Evolutionary conservation across 2,113 vertebrate genomes (phyloP).

Genomic region (Aspidoscelis tigris): DNA sequence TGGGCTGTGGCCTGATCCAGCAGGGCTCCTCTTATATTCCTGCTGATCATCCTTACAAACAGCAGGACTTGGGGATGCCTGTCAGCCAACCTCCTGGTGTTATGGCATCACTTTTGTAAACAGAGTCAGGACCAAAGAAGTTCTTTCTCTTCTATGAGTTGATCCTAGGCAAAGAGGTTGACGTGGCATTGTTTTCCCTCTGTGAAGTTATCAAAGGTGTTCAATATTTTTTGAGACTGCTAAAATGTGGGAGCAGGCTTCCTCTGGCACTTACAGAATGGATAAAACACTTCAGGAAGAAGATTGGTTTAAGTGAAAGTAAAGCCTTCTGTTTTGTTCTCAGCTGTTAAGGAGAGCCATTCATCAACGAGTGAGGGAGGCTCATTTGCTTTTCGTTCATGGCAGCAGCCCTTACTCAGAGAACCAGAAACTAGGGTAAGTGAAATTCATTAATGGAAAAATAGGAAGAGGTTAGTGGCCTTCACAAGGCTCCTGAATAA

Average conservation of each 20-base stretch:
- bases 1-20: no score
- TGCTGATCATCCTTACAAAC: no score
- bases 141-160: no score
- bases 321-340: background rate
- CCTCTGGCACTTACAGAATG: background rate
- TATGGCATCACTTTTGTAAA: no score
- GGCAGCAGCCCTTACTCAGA: conserved; percentile 17
- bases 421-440: background rate
- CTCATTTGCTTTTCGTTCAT: conserved; percentile 15
- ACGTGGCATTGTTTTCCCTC: background rate
- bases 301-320: background rate
- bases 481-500: background rate
- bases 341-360: background rate
- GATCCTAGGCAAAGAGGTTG: no score
- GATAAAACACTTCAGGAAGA: background rate
- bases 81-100: no score
- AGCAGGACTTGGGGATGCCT: no score
- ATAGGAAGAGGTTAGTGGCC: background rate
- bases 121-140: no score
- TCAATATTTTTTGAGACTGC: background rate
- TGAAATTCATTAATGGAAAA: background rate
- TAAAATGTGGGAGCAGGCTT: background rate
- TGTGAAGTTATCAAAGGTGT: background rate
- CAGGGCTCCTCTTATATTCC: no score
- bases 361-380: conserved; percentile 24